Percentiles rank a stretch among this genome's conserved stretches.
Conservation (phyloP, 1,140 invertebrate species). For the Frieseomelitta varia region DNA sequence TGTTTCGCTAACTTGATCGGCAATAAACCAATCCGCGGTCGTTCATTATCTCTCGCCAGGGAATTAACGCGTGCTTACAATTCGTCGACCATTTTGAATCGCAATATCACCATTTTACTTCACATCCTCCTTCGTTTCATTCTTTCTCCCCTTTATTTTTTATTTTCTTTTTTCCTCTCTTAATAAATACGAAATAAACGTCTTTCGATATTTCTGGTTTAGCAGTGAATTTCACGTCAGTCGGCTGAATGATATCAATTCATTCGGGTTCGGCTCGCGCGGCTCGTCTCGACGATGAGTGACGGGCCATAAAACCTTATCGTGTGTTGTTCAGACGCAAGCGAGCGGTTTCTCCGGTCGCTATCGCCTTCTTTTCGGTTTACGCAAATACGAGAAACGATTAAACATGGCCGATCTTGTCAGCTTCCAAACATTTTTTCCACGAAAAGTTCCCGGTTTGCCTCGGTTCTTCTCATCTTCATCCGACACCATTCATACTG, state of each 20-base stretch:
- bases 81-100: slow-evolving; percentile 4
- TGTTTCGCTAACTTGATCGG: slow-evolving; percentile 34
- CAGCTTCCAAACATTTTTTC: slow-evolving; percentile 37
- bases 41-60: slow-evolving; percentile 23
- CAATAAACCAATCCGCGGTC: slow-evolving; percentile 51
- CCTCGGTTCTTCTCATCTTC: too few relatives aligned
- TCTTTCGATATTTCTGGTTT: not conserved
- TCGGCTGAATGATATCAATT: slow-evolving; percentile 41
- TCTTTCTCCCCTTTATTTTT: too few relatives aligned
- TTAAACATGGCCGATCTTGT: slow-evolving; percentile 59
- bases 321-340: slow-evolving; percentile 68
- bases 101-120: not conserved
- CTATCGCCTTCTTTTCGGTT: slow-evolving; percentile 54
- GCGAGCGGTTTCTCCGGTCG: slow-evolving; percentile 60
- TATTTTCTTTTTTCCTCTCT: not conserved
- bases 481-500: not conserved
- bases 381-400: slow-evolving; percentile 74
- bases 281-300: slow-evolving; percentile 68
- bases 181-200: not conserved
- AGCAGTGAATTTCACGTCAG: slow-evolving; percentile 29
- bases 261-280: slow-evolving; percentile 31
- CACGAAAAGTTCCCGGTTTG: slow-evolving; percentile 36
- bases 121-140: rapidly evolving
- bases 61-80: slow-evolving; percentile 9
- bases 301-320: slow-evolving; percentile 78